A percentile compares a stretch with the other conserved stretches of the same genome.
These are phyloP conservation scores for Atherinomorus stipes DNA, from an alignment of 2,113 vertebrate genomes.

Conservation along the genomic window DNA sequence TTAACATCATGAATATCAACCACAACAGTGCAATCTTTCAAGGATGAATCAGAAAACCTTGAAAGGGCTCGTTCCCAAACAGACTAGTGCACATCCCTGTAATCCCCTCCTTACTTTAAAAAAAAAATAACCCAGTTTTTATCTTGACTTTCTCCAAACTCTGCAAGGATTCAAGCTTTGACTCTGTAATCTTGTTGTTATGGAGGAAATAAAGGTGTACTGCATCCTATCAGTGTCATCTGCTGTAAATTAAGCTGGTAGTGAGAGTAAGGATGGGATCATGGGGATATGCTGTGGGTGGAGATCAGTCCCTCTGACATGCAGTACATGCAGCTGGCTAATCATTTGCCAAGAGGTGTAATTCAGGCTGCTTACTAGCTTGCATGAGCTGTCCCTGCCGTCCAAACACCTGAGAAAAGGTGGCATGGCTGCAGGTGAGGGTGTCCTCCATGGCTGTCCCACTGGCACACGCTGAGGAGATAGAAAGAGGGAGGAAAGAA, in stretches of 20 bases:
- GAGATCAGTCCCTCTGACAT: slow-evolving; percentile 39
- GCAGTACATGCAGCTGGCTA: slow-evolving; percentile 20
- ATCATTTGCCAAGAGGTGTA: slow-evolving; percentile 13
- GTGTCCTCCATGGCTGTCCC: slow-evolving; percentile 80
- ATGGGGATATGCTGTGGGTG: slow-evolving; percentile 28
- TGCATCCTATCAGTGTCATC: background rate
- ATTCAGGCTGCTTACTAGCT: slow-evolving; percentile 81
- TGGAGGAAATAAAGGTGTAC: background rate
- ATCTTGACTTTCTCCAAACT: slow-evolving; percentile 21
- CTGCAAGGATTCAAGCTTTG: background rate
- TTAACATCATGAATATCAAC: slow-evolving; percentile 24
- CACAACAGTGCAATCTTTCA: background rate
- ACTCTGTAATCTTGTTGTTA: background rate
- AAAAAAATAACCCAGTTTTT: slow-evolving; percentile 4
- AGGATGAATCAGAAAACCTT: slow-evolving; percentile 1
- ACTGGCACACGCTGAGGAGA: slow-evolving; percentile 43
- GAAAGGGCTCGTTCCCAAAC: background rate
- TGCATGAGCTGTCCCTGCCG: slow-evolving; percentile 87
- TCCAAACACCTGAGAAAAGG: slow-evolving; percentile 86
- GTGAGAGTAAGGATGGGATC: slow-evolving; percentile 22
- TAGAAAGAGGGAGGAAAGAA: background rate
- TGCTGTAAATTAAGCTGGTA: slow-evolving; percentile 27
- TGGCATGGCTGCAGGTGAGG: slow-evolving; percentile 82
- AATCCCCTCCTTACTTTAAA: background rate
- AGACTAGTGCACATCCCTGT: background rate